Base-by-base conservation (phyloP, 2,113 vertebrate species). In the Malurus melanocephalus region DNA sequence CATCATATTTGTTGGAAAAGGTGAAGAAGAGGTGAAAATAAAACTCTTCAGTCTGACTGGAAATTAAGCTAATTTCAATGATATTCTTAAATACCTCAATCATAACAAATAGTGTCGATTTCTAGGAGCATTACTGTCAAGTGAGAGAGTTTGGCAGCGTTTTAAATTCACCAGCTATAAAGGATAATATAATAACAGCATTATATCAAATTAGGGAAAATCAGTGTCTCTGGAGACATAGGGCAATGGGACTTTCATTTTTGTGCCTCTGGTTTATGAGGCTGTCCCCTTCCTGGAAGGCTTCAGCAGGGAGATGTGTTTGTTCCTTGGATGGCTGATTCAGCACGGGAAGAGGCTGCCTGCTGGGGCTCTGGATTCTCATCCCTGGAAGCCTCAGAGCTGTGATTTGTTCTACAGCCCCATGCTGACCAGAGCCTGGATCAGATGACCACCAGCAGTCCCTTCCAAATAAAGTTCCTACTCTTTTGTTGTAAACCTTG, bases 361-460 rank as follows among this genome's bases (percentile, higher is more conserved):
- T 53, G 30, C 14, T 59, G 53, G 9, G 14, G 30, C 14, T 66
- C 57, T 82, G 38, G 27, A 17, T 38, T 64, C 49, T 42, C 38
- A 22, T 12, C 10, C 11, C 28, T 21, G 55, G 16, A 51, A 22
- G n/a, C 35, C 35, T 68, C 16, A 72, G 48, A 62, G 24, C 21
- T 2, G 0, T 2, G 30, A 18, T 40, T 30, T n/a, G 3, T 20
- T 23, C 18, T 35, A 20, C 28, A 46, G 43, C 28, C 30, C 26
- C 2, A 5, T n/a, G 16, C 0, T 52, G 46, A 81, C 22, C 1
- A 1, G 9, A 16, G 7, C 4, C 30, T 80, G 16, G 20, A 27
- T 62, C 6, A 55, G 16, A 46, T 55, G 20, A 12, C 33, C 13
- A 5, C 7, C 13, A 62, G 33, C 0, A 0, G 22, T 10, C 22